These are phyloP conservation scores for Megaustenia siamemsis DNA, from an alignment of 2,888 invertebrate genomes.

Conservation along the genomic window DNA sequence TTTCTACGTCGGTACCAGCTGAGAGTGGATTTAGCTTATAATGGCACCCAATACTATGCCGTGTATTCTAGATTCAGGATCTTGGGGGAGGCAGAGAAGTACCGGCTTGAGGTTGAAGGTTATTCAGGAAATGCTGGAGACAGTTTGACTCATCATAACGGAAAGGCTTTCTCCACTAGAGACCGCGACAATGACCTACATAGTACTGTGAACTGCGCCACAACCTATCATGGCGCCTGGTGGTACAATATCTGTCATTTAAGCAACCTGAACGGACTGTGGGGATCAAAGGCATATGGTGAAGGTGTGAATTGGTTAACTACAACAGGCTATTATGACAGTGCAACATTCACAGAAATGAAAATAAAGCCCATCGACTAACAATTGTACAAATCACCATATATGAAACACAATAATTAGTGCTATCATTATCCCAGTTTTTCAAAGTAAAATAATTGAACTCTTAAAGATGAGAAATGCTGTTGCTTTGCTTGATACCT, in stretches of 20 bases:
- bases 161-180: slow-evolving; percentile 76
- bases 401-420: too few relatives aligned
- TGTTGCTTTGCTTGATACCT: too few relatives aligned
- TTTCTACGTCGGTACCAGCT: slow-evolving; percentile 18
- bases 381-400: background rate
- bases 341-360: slow-evolving; percentile 31
- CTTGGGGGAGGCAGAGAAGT: slow-evolving; percentile 68
- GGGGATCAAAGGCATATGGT: slow-evolving; percentile 66
- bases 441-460: too few relatives aligned
- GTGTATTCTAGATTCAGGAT: slow-evolving; percentile 55
- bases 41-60: background rate
- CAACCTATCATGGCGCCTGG: slow-evolving; percentile 75
- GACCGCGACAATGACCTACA: slow-evolving; percentile 78
- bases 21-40: slow-evolving; percentile 24
- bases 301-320: slow-evolving; percentile 76
- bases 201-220: slow-evolving; percentile 73
- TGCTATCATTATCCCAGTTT: too few relatives aligned
- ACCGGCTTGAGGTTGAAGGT: slow-evolving; percentile 69
- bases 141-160: slow-evolving; percentile 75
- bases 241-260: slow-evolving; percentile 75
- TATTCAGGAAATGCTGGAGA: slow-evolving; percentile 75
- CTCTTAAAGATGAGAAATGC: too few relatives aligned
- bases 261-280: slow-evolving; percentile 76
- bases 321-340: slow-evolving; percentile 51
- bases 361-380: slow-evolving; percentile 29